phyloP scores from a whole-genome alignment of 2,113 vertebrate genomes.

The Peromyscus maniculatus region DNA sequence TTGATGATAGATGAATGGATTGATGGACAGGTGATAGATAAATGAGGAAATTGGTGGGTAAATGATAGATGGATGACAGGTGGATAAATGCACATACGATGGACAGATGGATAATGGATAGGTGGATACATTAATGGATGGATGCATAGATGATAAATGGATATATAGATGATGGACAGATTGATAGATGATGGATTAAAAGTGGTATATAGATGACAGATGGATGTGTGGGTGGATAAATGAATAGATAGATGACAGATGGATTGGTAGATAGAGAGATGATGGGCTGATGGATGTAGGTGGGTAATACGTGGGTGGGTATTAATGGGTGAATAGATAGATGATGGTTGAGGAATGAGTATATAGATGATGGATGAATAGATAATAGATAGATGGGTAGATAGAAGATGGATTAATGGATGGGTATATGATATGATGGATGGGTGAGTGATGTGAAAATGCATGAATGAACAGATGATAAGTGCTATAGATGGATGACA shows the following conservation, averaged over 20 bases:
- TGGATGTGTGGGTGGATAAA: too few species aligned
- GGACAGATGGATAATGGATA: not conserved
- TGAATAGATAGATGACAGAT: not conserved
- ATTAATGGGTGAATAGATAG: too few species aligned
- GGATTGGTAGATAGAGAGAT: not conserved
- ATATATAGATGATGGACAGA: not conserved
- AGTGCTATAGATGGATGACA: not conserved
- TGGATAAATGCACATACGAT: not conserved
- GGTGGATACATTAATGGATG: not conserved
- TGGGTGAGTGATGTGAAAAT: not conserved
- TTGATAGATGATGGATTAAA: not conserved
- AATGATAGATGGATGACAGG: not conserved
- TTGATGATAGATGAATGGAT: not conserved
- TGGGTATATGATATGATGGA: not conserved
- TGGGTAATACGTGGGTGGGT: not conserved
- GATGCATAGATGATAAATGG: not conserved
- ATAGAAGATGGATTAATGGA: not conserved
- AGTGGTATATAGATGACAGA: not conserved
- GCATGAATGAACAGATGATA: not conserved
- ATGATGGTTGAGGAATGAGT: not conserved
- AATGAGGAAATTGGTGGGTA: too few species aligned
- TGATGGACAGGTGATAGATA: too few species aligned
- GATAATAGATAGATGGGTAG: not conserved
- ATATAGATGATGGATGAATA: not conserved
- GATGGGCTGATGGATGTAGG: not conserved